These are phyloP conservation scores for Plagodis pulveraria DNA, from an alignment of 2,888 invertebrate genomes.

Conservation along the genomic window DNA sequence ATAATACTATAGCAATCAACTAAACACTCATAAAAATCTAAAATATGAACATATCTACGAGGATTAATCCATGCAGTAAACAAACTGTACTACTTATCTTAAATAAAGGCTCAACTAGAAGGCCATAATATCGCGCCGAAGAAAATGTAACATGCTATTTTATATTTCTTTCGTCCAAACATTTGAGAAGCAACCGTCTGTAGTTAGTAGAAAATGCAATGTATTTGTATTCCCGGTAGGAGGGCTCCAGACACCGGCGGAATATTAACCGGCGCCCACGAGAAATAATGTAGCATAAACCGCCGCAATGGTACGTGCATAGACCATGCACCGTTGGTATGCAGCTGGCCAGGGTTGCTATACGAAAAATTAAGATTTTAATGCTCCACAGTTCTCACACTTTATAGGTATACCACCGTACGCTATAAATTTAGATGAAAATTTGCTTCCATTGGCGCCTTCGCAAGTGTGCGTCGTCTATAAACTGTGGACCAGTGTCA, in stretches of 20 bases:
- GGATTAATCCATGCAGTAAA: too few species aligned
- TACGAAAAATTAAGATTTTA: slow-evolving; percentile 21
- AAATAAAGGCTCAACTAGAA: too few species aligned
- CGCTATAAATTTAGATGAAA: too few species aligned
- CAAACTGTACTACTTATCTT: too few species aligned
- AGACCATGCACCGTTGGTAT: slow-evolving; percentile 53
- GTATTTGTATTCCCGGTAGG: slow-evolving; percentile 75
- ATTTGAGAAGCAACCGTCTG: slow-evolving; percentile 63
- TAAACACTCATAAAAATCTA: too few species aligned
- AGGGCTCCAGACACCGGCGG: slow-evolving; percentile 60
- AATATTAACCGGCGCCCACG: slow-evolving; percentile 70
- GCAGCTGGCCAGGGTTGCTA: slow-evolving; percentile 41
- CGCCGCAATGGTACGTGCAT: slow-evolving; percentile 72
- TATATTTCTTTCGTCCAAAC: slow-evolving; percentile 37
- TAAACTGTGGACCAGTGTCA: too few species aligned
- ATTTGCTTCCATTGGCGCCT: too few species aligned
- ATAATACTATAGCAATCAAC: too few species aligned
- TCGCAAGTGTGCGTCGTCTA: too few species aligned
- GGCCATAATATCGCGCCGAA: neutral
- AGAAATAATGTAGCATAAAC: slow-evolving; percentile 78
- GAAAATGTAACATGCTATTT: slow-evolving; percentile 18
- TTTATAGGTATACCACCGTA: too few species aligned
- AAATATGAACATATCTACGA: too few species aligned
- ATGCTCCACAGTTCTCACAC: neutral
- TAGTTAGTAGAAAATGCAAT: slow-evolving; percentile 54